A percentile compares a stretch with the other conserved stretches of the same genome.
Evolutionary conservation across 2,113 vertebrate species (phyloP).

Genomic region (Pavo muticus): DNA sequence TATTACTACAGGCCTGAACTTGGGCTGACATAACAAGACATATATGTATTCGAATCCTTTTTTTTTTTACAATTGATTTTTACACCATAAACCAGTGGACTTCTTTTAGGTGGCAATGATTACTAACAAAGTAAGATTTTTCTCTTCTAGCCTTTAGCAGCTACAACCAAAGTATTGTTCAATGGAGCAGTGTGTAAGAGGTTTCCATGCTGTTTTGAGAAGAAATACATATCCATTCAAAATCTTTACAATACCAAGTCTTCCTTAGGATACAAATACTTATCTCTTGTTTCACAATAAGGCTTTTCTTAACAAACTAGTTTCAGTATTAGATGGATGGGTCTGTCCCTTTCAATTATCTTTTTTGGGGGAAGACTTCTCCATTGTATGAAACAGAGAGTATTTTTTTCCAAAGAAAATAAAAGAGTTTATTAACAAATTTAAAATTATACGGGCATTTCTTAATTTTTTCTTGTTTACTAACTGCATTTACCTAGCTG

Average conservation of each 20-base stretch:
- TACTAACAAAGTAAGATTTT: not conserved
- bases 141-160: not conserved
- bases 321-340: not conserved
- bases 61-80: not conserved
- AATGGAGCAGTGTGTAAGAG: not conserved
- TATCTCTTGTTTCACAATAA: not conserved
- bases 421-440: no score
- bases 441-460: no score
- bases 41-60: not conserved
- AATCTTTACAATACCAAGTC: not conserved
- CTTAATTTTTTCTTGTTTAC: not conserved
- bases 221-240: not conserved
- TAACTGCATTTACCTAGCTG: not conserved
- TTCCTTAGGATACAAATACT: not conserved
- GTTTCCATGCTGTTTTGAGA: not conserved
- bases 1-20: not conserved
- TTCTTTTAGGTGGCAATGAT: not conserved
- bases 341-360: not conserved
- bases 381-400: no score
- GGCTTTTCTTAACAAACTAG: not conserved
- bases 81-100: not conserved
- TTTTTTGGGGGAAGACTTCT: rapidly evolving
- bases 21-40: not conserved
- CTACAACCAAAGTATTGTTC: not conserved
- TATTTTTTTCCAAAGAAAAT: no score